A percentile compares a stretch with the other conserved stretches of the same genome.
These are phyloP conservation scores for Caenorhabditis brenneri DNA, from an alignment of 1,140 invertebrate genomes.

Conservation along the genomic window DNA sequence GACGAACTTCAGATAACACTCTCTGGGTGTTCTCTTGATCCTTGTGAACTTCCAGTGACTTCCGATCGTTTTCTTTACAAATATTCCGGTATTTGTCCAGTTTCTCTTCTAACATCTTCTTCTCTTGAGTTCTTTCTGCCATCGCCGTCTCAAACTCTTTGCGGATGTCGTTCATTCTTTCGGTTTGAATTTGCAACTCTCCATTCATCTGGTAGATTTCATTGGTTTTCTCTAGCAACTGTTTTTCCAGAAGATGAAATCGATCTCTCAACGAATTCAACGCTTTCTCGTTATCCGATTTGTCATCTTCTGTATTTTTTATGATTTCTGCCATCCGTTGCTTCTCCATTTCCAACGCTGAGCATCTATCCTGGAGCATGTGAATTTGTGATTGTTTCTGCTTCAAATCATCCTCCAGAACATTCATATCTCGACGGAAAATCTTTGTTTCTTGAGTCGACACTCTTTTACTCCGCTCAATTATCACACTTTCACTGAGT, in stretches of 20 bases:
- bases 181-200: not conserved
- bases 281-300: not conserved
- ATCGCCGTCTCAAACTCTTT: not conserved
- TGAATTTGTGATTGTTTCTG: not conserved
- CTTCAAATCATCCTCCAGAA: not conserved
- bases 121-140: not conserved
- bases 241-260: not conserved
- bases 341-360: not conserved
- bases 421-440: not conserved
- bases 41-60: not conserved
- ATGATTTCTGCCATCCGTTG: not conserved
- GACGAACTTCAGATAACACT: not conserved
- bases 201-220: not conserved
- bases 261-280: not conserved
- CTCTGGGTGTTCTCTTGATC: not conserved
- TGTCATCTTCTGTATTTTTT: not conserved
- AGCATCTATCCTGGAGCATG: not conserved
- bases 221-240: not conserved
- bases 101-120: not conserved
- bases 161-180: not conserved
- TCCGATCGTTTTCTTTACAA: not conserved
- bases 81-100: not conserved
- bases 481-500: not conserved
- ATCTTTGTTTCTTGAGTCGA: slow-evolving; percentile 19
- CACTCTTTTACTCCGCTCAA: not conserved